phyloP scores from a whole-genome alignment of 2,888 invertebrate species.

The Fissipunctia ypsillon region DNA sequence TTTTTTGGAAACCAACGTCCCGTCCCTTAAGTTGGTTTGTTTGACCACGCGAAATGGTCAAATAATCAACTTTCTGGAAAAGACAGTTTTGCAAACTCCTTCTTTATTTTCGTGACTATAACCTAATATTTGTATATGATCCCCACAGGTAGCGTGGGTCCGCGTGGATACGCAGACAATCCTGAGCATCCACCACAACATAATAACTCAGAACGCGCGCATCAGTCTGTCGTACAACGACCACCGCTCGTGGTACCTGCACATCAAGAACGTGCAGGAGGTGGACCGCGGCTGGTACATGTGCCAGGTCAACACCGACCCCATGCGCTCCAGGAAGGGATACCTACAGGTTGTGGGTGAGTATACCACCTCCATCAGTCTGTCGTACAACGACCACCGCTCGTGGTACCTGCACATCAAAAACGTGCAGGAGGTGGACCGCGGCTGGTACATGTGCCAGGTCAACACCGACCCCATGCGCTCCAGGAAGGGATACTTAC shows the following conservation, averaged over 20 bases:
- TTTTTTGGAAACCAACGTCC: neutral
- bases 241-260: conserved; percentile 97
- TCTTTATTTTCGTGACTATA: neutral
- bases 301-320: conserved; percentile 98
- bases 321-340: conserved; percentile 97
- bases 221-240: conserved; percentile 97
- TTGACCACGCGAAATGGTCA: neutral
- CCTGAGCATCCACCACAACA: conserved; percentile 97
- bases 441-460: conserved; percentile 98
- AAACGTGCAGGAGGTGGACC: conserved; percentile 96
- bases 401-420: conserved; percentile 98
- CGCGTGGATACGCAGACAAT: conserved; percentile 98
- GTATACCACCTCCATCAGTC: conserved; percentile 82
- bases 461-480: conserved; percentile 98
- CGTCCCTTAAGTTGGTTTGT: neutral
- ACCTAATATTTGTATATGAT: conserved; percentile 3
- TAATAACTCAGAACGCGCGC: conserved; percentile 97
- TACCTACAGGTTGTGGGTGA: conserved; percentile 97
- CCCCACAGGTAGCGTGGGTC: conserved; percentile 96
- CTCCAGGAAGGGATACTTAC: conserved; percentile 96
- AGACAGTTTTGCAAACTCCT: neutral
- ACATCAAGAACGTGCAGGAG: conserved; percentile 96
- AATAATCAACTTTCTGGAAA: neutral
- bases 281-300: conserved; percentile 97
- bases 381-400: no score